These are phyloP conservation scores for Ametastegia equiseti DNA, from an alignment of 2,888 invertebrate genomes.

Conservation along the genomic window DNA sequence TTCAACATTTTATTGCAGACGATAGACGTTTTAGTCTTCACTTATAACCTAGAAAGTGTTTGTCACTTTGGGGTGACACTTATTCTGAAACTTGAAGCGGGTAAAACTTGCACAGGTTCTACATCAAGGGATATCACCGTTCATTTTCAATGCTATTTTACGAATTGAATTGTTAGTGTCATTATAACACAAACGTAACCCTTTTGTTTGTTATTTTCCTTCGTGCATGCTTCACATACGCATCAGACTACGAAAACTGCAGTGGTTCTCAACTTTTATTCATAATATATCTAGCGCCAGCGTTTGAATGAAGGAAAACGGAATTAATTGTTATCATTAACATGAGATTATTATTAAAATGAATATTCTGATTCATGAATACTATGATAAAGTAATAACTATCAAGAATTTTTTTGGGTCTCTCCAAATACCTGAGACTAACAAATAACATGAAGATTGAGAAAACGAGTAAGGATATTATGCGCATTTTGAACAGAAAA, in stretches of 20 bases:
- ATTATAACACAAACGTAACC: neutral
- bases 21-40: neutral
- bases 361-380: neutral
- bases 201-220: conserved; percentile 16
- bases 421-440: neutral
- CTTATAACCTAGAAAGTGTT: conserved; percentile 30
- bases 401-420: neutral
- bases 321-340: neutral
- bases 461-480: neutral
- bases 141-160: conserved; percentile 2
- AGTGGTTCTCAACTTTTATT: conserved; percentile 12
- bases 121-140: conserved; percentile 1
- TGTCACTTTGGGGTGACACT: neutral
- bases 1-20: conserved; percentile 19
- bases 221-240: neutral
- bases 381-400: neutral
- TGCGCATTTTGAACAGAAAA: neutral
- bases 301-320: neutral
- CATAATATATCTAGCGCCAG: neutral
- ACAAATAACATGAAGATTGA: neutral
- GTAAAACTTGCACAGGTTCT: neutral
- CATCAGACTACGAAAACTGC: neutral
- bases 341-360: neutral
- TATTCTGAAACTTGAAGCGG: neutral
- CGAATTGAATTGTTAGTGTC: conserved; percentile 8